Conservation (phyloP, 2,797 vertebrate species). For the Gobio occitaniae region DNA sequence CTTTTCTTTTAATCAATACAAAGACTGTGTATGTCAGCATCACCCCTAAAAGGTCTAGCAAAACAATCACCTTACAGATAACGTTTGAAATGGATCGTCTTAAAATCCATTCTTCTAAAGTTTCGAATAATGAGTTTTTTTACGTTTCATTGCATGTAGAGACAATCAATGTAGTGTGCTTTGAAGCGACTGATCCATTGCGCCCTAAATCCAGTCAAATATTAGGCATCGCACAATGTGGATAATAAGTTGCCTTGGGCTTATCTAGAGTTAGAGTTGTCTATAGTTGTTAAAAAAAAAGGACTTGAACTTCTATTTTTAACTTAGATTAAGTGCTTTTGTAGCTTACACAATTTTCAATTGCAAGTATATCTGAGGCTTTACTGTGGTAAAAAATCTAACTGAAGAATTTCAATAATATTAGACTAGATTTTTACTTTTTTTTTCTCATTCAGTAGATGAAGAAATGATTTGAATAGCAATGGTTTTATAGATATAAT, state of each 20-base stretch:
- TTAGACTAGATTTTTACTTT: background rate
- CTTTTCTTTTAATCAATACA: constrained; percentile 21
- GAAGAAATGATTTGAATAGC: background rate
- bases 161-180: background rate
- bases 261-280: background rate
- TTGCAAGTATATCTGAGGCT: background rate
- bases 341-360: background rate
- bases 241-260: constrained; percentile 10
- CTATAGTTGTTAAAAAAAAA: background rate
- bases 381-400: background rate
- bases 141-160: constrained; percentile 8
- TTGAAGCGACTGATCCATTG: background rate
- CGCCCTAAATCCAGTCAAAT: background rate
- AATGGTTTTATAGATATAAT: background rate
- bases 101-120: constrained; percentile 20
- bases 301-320: background rate
- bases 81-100: background rate
- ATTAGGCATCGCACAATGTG: background rate
- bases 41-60: background rate
- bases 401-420: background rate
- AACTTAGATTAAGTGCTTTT: background rate
- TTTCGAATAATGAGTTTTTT: constrained; percentile 30
- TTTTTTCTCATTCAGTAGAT: background rate
- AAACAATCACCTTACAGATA: background rate
- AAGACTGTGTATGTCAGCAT: background rate